A percentile compares a stretch with the other conserved stretches of the same genome.
Conservation (phyloP, 2,888 invertebrate genomes). For the Harmothoe impar region DNA sequence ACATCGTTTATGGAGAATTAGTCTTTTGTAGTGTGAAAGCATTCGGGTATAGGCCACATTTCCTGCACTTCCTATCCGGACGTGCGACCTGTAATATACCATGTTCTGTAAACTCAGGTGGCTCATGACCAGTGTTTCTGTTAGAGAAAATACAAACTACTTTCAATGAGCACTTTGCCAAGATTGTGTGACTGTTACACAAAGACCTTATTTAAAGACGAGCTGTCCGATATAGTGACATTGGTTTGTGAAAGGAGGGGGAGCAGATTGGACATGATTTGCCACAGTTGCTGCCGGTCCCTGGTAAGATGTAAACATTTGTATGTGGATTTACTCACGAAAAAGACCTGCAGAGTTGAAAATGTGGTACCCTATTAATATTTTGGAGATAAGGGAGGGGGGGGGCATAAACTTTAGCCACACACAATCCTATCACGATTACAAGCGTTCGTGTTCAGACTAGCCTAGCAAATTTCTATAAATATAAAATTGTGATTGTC, state of each 20-base stretch:
- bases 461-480: constrained; percentile 47
- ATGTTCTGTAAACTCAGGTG: background rate
- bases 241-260: constrained; percentile 22
- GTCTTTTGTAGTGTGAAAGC: constrained; percentile 14
- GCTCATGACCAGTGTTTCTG: background rate
- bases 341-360: constrained; percentile 46
- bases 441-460: constrained; percentile 45
- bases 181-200: background rate
- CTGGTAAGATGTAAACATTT: background rate
- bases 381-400: background rate
- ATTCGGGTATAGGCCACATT: constrained; percentile 20
- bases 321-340: constrained; percentile 34
- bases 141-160: background rate
- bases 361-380: background rate
- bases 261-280: background rate
- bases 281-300: constrained; percentile 31
- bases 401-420: constrained; percentile 26
- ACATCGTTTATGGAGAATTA: background rate
- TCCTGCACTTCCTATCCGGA: background rate
- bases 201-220: background rate
- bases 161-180: background rate
- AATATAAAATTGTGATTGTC: constrained; percentile 34
- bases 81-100: background rate
- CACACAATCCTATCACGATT: constrained; percentile 41
- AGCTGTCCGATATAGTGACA: background rate